Evolutionary conservation across 1,140 invertebrate species (phyloP).

Genomic region (Calosoma granatense): DNA sequence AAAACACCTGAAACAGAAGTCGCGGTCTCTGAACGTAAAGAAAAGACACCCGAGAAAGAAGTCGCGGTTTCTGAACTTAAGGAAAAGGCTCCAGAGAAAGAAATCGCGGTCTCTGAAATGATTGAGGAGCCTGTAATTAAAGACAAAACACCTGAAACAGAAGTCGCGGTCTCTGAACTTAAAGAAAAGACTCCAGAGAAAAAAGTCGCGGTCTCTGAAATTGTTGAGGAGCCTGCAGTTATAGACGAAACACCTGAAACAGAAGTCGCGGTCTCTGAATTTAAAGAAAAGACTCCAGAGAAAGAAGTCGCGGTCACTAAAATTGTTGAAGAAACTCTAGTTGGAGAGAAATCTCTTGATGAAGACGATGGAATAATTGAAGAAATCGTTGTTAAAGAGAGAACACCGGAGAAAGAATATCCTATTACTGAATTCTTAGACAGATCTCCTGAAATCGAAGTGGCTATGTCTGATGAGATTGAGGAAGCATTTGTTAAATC

Average conservation of each 20-base stretch:
- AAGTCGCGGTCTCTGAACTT: too few relatives aligned
- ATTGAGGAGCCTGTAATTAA: neutral
- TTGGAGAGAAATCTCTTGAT: neutral
- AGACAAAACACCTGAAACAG: neutral
- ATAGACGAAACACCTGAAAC: neutral
- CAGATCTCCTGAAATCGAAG: neutral
- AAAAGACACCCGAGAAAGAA: neutral
- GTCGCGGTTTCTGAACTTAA: too few relatives aligned
- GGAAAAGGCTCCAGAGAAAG: neutral
- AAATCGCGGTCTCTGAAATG: neutral
- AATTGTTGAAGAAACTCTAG: too few relatives aligned
- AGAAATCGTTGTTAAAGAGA: neutral
- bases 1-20: neutral
- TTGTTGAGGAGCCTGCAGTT: neutral
- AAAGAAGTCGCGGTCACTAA: neutral
- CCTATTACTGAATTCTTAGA: neutral
- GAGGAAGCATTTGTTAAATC: neutral
- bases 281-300: neutral
- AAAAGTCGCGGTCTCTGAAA: neutral
- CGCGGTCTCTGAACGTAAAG: neutral
- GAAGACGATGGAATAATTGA: neutral
- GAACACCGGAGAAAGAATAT: neutral
- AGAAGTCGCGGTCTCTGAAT: neutral
- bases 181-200: neutral
- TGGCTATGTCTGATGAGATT: too few relatives aligned